phyloP scores from a whole-genome alignment of 2,888 invertebrate genomes.

The Alloplasta piceator region DNA sequence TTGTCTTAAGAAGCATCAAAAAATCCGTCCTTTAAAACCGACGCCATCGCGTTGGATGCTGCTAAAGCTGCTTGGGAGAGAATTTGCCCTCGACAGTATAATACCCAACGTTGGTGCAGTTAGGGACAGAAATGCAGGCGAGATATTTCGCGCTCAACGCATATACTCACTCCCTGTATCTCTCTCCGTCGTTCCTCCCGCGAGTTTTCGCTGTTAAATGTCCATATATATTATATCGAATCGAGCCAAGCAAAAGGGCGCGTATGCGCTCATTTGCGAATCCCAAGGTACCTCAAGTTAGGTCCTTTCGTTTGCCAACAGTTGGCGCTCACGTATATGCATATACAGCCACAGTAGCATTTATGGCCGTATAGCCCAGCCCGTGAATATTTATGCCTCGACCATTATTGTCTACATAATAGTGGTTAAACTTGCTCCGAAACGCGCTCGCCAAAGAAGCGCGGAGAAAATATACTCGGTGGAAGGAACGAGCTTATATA shows the following conservation, averaged over 20 bases:
- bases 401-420: slow-evolving; percentile 82
- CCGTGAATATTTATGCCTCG: slow-evolving; percentile 82
- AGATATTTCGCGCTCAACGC: slow-evolving; percentile 38
- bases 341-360: slow-evolving; percentile 78
- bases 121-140: slow-evolving; percentile 22
- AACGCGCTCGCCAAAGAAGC: slow-evolving; percentile 40
- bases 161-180: not conserved
- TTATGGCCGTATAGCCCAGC: slow-evolving; percentile 78
- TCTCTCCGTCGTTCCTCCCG: slow-evolving; percentile 33
- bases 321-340: not conserved
- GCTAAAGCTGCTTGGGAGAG: not conserved
- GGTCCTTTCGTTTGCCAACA: too few species aligned
- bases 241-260: slow-evolving; percentile 24
- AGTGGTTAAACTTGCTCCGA: slow-evolving; percentile 70
- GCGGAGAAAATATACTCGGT: slow-evolving; percentile 30
- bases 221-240: not conserved
- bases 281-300: too few species aligned
- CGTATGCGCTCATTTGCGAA: slow-evolving; percentile 31
- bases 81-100: slow-evolving; percentile 3
- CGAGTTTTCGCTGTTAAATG: slow-evolving; percentile 34
- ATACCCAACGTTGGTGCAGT: not conserved
- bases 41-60: slow-evolving; percentile 22
- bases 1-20: slow-evolving; percentile 1
- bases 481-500: slow-evolving; percentile 19
- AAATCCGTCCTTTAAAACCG: not conserved